Percentiles rank a stretch among this genome's conserved stretches.
These are phyloP conservation scores for Lepus americanus DNA, from an alignment of 2,113 vertebrate genomes.

Conservation along the genomic window DNA sequence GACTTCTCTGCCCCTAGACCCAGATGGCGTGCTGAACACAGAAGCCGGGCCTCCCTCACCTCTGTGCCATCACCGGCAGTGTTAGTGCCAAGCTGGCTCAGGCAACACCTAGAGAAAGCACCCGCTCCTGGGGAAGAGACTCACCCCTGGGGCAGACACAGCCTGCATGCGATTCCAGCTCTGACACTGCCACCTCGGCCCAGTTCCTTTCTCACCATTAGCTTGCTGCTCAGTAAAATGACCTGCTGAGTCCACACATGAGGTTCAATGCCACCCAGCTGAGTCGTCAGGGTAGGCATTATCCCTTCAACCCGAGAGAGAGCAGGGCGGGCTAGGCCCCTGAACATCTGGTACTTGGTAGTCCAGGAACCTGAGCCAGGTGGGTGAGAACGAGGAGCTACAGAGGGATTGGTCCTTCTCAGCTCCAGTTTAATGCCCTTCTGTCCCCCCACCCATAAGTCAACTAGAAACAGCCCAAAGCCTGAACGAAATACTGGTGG, in stretches of 20 bases:
- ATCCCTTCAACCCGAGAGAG: neutral
- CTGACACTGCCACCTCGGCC: neutral
- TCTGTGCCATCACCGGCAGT: neutral
- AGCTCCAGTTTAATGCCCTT: neutral
- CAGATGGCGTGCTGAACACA: neutral
- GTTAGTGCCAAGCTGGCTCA: neutral
- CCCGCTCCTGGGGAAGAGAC: neutral
- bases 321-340: neutral
- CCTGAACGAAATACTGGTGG: neutral
- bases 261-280: neutral
- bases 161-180: neutral
- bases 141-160: neutral
- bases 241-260: neutral
- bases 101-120: neutral
- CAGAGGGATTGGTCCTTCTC: neutral
- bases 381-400: neutral
- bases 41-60: neutral
- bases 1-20: neutral
- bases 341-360: neutral
- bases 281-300: neutral
- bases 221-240: constrained; percentile 10
- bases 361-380: neutral
- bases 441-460: neutral
- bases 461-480: constrained; percentile 17
- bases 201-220: neutral